Conservation (phyloP, 2,113 vertebrate species). For the Pachypanchax playfairii region DNA sequence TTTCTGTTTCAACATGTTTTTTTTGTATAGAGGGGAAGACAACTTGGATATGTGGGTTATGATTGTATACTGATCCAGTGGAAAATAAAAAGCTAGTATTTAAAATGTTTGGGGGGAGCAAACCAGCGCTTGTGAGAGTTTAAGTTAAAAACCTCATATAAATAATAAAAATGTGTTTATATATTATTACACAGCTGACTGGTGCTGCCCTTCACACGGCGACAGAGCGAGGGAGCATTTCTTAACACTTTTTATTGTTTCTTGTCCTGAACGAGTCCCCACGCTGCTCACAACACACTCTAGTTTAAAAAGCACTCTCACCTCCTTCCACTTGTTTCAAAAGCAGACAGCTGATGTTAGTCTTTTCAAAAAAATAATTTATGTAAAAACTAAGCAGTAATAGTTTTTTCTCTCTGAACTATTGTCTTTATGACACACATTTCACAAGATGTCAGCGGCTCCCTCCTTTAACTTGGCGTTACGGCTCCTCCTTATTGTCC, state of each 20-base stretch:
- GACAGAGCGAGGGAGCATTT: conserved; percentile 48
- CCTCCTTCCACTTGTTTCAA: conserved; percentile 68
- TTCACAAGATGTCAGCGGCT: conserved; percentile 69
- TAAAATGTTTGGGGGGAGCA: conserved; percentile 77
- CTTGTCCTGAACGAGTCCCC: conserved; percentile 53
- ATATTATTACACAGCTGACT: conserved; percentile 78
- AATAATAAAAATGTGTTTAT: conserved; percentile 86
- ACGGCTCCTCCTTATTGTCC: conserved; percentile 50
- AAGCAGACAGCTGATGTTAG: conserved; percentile 78
- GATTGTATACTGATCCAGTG: conserved; percentile 74
- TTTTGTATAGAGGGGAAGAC: conserved; percentile 77
- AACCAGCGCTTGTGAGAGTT: conserved; percentile 74
- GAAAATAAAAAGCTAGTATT: conserved; percentile 72
- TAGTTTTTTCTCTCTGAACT: conserved; percentile 76
- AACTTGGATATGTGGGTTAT: conserved; percentile 75
- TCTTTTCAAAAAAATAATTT: conserved; percentile 83
- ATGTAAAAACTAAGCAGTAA: conserved; percentile 84
- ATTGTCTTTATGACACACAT: conserved; percentile 70
- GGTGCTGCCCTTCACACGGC: conserved; percentile 72
- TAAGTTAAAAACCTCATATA: conserved; percentile 85
- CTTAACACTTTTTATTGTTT: conserved; percentile 68
- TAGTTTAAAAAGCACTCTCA: conserved; percentile 73
- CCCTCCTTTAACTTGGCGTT: conserved; percentile 56
- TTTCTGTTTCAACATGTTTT: conserved; percentile 51
- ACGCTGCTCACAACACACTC: conserved; percentile 59